These are phyloP conservation scores for Brachirus orientalis DNA, from an alignment of 2,113 vertebrate genomes.

Conservation along the genomic window DNA sequence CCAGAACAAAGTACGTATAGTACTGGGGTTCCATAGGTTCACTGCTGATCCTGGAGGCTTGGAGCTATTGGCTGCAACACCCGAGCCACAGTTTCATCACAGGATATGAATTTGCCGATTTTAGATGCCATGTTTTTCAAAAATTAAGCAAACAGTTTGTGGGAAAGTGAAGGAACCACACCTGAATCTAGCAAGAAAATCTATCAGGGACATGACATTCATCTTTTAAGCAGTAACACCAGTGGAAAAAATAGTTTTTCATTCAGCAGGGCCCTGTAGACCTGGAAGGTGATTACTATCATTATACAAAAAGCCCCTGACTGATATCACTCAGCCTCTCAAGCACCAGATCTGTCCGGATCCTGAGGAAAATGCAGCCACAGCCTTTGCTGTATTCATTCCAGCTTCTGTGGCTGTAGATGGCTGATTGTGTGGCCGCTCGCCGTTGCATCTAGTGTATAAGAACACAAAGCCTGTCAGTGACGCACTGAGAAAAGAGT, in stretches of 20 bases:
- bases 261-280: constrained; percentile 65
- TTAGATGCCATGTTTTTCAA: constrained; percentile 35
- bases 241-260: constrained; percentile 29
- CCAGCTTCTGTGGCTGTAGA: constrained; percentile 77
- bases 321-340: constrained; percentile 81
- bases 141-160: constrained; percentile 41
- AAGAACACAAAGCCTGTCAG: constrained; percentile 35
- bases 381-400: constrained; percentile 63
- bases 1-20: constrained; percentile 61
- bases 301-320: constrained; percentile 74
- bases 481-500: constrained; percentile 14
- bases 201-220: constrained; percentile 84
- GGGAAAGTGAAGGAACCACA: constrained; percentile 11
- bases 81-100: constrained; percentile 17
- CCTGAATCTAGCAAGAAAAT: constrained; percentile 19
- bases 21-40: constrained; percentile 10
- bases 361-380: constrained; percentile 52
- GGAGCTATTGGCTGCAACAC: constrained; percentile 6
- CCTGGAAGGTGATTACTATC: constrained; percentile 73
- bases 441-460: constrained; percentile 18
- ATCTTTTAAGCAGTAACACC: constrained; percentile 81
- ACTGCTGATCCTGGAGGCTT: neutral
- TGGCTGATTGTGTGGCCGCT: constrained; percentile 74
- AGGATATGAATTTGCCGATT: constrained; percentile 13
- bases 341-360: constrained; percentile 30